A percentile compares a stretch with the other conserved stretches of the same genome.
Evolutionary conservation across 92 coral and sea anemone species (phyloP).

Genomic region (Chrysogorgia sp.): DNA sequence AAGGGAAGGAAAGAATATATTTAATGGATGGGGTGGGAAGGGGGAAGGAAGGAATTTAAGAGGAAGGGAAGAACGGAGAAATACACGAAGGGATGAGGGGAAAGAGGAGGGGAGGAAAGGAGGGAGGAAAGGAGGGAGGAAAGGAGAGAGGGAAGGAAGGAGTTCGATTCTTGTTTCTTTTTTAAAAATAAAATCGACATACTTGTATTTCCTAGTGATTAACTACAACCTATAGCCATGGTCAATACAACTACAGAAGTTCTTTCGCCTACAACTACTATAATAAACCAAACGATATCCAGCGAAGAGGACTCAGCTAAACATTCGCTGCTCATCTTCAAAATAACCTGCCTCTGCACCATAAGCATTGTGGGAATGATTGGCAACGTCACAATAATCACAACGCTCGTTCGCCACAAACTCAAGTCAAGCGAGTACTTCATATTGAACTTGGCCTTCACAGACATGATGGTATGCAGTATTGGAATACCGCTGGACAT

Average conservation of each 20-base stretch:
- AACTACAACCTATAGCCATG: neutral
- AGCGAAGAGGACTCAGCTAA: neutral
- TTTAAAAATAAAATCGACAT: too few species aligned
- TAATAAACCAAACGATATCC: neutral
- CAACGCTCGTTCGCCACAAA: constrained; percentile 53
- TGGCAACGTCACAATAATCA: constrained; percentile 61
- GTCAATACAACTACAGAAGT: neutral
- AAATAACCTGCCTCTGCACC: constrained; percentile 59
- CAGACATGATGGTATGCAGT: constrained; percentile 61
- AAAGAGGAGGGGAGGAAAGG: too few species aligned
- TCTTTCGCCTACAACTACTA: neutral
- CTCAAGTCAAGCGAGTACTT: constrained; percentile 71
- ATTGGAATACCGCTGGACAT: constrained; percentile 48
- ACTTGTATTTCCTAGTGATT: too few species aligned
- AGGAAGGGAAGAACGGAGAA: too few species aligned
- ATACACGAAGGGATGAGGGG: too few species aligned
- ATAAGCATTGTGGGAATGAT: constrained; percentile 61
- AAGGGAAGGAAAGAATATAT: too few species aligned
- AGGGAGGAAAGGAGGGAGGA: too few species aligned
- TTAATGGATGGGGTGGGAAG: too few species aligned
- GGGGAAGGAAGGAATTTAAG: too few species aligned
- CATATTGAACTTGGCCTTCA: constrained; percentile 66
- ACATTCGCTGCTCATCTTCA: constrained; percentile 14
- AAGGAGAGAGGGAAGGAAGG: too few species aligned
- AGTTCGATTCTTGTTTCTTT: too few species aligned